Base-by-base conservation (phyloP, 2,113 vertebrate genomes). In the Heteronetta atricapilla region DNA sequence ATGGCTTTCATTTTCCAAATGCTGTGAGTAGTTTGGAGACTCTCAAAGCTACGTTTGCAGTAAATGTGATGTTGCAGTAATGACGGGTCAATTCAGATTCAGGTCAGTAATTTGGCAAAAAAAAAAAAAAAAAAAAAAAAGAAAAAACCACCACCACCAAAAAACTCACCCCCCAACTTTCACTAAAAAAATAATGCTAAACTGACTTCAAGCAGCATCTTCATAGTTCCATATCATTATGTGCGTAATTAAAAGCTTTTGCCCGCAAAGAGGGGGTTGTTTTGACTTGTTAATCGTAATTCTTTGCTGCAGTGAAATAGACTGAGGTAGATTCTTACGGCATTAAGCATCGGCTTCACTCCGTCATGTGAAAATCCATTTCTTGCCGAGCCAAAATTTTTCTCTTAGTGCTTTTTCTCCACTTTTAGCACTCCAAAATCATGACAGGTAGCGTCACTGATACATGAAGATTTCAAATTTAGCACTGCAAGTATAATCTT, bases 161-260 rank as follows among this genome's bases (percentile, higher is more conserved):
- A 21, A 48, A 48, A 48, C 46, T 22, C 46, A 3, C 46, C 46
- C 46, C 46, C 20, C 20, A 7, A 21, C 59, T n/a, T 42, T 91
- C 81, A 53, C 38, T 92, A 76, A 85, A 94, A 92, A 82, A 94
- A 94, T 74, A 85, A 60, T n/a, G 38, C 56, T 83, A 50, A 82
- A 76, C 29, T n/a, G 52, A 67, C 95, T 97, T 97, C 70, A 78
- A 80, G 87, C 48, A 69, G 86, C 80, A 90, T 56, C 63, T 74
- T 94, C 88, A 86, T 93, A 91, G 79, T 93, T 82, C 42, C 34
- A 11, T 88, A 87, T 85, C 78, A 62, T 72, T 82, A 20, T 8
- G 60, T 23, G 33, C 72, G 62, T 85, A 96, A 94, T 91, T 97
- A 96, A 97, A 95, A 97, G 93, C 95, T 95, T 94, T 97, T 95